phyloP scores from a whole-genome alignment of 1,140 invertebrate genomes.

The Aphis gossypii region DNA sequence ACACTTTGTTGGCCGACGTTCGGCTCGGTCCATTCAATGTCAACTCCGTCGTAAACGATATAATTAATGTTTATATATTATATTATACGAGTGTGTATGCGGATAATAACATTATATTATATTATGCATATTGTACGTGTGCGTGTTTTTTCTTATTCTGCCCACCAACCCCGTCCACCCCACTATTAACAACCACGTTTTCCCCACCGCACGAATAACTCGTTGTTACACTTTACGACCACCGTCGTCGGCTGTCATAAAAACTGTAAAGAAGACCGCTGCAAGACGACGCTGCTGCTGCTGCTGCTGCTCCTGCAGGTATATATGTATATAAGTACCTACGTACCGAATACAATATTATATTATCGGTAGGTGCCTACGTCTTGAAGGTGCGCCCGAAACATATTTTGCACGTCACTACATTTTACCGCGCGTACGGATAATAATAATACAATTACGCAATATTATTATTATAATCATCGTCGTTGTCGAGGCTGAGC shows the following conservation, averaged over 20 bases:
- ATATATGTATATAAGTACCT: no score
- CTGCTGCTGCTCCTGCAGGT: neutral
- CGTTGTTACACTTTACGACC: conserved; percentile 32
- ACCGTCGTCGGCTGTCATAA: neutral
- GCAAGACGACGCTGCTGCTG: neutral
- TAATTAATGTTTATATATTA: neutral
- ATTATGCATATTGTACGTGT: conserved; percentile 8
- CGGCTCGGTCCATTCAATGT: neutral
- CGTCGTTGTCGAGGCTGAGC: no score
- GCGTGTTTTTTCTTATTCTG: neutral
- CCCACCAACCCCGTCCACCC: neutral
- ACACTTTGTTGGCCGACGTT: conserved; percentile 20
- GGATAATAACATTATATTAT: conserved; percentile 8
- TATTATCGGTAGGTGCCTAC: no score
- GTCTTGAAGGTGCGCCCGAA: neutral
- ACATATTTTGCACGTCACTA: neutral
- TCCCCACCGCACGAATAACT: neutral
- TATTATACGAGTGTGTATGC: neutral
- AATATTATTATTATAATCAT: no score
- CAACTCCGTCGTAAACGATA: conserved; percentile 34
- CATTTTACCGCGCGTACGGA: neutral
- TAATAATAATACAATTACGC: neutral
- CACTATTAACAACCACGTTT: neutral
- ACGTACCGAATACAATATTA: no score
- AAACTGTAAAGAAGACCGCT: neutral